These are phyloP conservation scores for Watsonalla cultraria DNA, from an alignment of 2,888 invertebrate genomes.

Conservation along the genomic window DNA sequence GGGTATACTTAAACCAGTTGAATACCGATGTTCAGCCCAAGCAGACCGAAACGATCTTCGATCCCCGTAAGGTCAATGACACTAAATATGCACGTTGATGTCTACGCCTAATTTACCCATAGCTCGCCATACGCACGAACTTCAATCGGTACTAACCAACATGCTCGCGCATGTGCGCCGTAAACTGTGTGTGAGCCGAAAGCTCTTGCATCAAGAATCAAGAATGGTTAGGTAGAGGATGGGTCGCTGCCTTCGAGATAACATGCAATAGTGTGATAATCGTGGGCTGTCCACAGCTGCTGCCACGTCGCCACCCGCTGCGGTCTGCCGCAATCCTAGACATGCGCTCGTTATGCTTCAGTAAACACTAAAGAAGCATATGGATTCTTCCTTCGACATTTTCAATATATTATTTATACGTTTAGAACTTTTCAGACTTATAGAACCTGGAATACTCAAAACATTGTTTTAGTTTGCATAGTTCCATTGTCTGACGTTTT, in stretches of 20 bases:
- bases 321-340: conserved; percentile 4
- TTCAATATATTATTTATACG: too few relatives aligned
- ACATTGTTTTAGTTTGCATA: too few relatives aligned
- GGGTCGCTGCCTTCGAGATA: background rate
- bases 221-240: background rate
- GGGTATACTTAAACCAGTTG: conserved; percentile 56
- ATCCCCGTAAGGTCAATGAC: conserved; percentile 60
- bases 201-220: background rate
- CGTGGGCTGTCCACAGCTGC: conserved; percentile 6
- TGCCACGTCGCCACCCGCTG: background rate
- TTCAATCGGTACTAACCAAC: background rate
- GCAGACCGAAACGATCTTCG: conserved; percentile 59
- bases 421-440: too few relatives aligned
- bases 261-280: background rate
- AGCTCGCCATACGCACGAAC: background rate
- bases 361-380: conserved; percentile 13
- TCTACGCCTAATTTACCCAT: background rate
- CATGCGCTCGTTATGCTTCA: conserved; percentile 21
- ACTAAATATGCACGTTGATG: conserved; percentile 14
- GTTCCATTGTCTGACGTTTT: too few relatives aligned
- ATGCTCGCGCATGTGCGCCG: background rate
- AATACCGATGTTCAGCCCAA: conserved; percentile 61
- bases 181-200: too few relatives aligned
- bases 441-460: too few relatives aligned
- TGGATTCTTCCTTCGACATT: background rate